Evolutionary conservation across 2,113 vertebrate genomes (phyloP), one percentile per base, ranked within the genome.

Genomic region (Amazona guildingii): DNA sequence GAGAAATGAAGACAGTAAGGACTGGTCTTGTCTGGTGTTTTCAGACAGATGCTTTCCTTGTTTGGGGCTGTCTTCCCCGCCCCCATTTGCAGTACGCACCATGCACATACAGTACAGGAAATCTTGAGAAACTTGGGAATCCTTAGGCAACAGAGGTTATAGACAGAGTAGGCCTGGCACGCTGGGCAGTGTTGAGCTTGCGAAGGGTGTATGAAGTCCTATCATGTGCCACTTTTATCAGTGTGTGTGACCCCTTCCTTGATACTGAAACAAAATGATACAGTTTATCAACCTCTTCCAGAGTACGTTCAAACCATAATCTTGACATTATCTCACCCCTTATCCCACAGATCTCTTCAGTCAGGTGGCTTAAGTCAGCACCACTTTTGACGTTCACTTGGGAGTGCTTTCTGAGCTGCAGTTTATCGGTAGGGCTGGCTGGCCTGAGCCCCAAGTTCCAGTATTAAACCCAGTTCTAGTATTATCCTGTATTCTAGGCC

Each of bases 201-300:
- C 83, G 14, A 33, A 95, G 94, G 83, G 91, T 68, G 89, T 92
- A 86, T 59, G 62, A 86, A 89, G 74, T 48, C 66, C 57, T 91
- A 67, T 94, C 93, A 80, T 54, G 80, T 67, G 96, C 73, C 37
- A 21, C 46, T 51, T 92, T 94, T 88, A 92, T 95, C 92, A 31
- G 0, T 0, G 33, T 2, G 0, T 61, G 33, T 55, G 66, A 48
- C 84, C 86, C 89, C 84, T 89, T 89, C 89, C 91, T 59, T 85
- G 84, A 79, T 95, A 57, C 41, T 79, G 57, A 89, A 74, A 91
- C 0, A 9, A 91, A 84, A 91, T 94, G 62, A 84, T 91, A 69
- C 64, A 81, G 83, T 94, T 92, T 83, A 94, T 95, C 89, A 91
- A 1, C 62, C 52, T 86, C 89, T 79, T 95, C 48, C 48, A 87